A percentile compares a stretch with the other conserved stretches of the same genome.
These are phyloP conservation scores for Leptinotarsa peninsularis DNA, from an alignment of 2,888 invertebrate genomes.

Conservation along the genomic window DNA sequence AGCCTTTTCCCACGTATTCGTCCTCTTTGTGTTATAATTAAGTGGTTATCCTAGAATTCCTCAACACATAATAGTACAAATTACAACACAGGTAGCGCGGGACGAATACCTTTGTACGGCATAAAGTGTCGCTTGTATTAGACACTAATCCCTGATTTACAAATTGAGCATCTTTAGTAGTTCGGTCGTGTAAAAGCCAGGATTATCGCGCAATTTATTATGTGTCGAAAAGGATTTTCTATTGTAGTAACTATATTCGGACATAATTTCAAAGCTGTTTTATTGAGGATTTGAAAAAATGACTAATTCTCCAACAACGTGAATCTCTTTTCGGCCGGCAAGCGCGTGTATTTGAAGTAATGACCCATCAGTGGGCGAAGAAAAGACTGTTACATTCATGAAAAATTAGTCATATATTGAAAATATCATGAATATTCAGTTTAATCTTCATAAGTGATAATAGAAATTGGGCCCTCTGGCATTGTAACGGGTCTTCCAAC, in stretches of 20 bases:
- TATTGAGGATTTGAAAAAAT: conserved; percentile 21
- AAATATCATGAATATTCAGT: neutral
- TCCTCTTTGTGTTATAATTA: conserved; percentile 6
- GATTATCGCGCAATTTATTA: conserved; percentile 49
- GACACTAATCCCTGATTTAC: conserved; percentile 49
- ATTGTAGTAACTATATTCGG: conserved; percentile 38
- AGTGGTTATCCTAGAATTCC: conserved; percentile 18
- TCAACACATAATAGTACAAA: conserved; percentile 15
- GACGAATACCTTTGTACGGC: neutral
- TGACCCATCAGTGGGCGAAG: neutral
- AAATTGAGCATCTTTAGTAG: conserved; percentile 47
- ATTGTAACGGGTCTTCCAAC: no score
- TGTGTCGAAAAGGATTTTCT: conserved; percentile 46
- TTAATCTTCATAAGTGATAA: no score
- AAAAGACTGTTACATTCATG: neutral
- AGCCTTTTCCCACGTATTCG: conserved; percentile 2
- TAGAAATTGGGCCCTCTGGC: no score
- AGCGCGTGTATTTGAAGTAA: neutral
- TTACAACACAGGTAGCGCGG: conserved; percentile 23
- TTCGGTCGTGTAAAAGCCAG: conserved; percentile 32
- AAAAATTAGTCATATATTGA: neutral
- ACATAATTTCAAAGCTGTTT: conserved; percentile 21
- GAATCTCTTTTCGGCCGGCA: conserved; percentile 7
- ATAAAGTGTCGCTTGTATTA: conserved; percentile 21
- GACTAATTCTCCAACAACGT: conserved; percentile 1